Percentiles rank a stretch among this genome's conserved stretches.
These are phyloP conservation scores for Neolamprologus kungweensis DNA, from an alignment of 2,113 vertebrate species.

Conservation along the genomic window DNA sequence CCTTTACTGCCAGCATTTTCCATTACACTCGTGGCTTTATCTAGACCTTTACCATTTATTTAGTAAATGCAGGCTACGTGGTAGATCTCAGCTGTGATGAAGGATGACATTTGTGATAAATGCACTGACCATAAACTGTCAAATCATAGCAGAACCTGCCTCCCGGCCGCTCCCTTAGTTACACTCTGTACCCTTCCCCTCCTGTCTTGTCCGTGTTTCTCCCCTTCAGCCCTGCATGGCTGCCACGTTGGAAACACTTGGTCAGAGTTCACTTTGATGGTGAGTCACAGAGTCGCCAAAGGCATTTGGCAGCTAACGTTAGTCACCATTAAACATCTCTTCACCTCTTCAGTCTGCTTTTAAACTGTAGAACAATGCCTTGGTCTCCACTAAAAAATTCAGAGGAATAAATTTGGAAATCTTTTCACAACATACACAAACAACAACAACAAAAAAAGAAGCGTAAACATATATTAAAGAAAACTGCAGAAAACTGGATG, in stretches of 20 bases:
- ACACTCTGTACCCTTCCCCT: slow-evolving; percentile 22
- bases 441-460: not conserved
- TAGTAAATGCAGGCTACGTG: not conserved
- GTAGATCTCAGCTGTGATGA: slow-evolving; percentile 33
- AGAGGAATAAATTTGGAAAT: not conserved
- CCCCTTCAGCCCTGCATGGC: slow-evolving; percentile 19
- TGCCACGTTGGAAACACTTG: slow-evolving; percentile 46
- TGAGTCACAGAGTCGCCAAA: slow-evolving; percentile 54
- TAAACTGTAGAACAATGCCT: not conserved
- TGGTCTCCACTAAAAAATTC: not conserved
- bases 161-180: slow-evolving; percentile 43
- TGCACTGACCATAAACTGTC: slow-evolving; percentile 70
- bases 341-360: slow-evolving; percentile 25
- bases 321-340: slow-evolving; percentile 49
- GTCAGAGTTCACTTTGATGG: slow-evolving; percentile 49
- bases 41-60: not conserved
- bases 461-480: slow-evolving; percentile 17
- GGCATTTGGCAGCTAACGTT: slow-evolving; percentile 42
- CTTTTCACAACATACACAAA: not conserved
- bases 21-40: not conserved
- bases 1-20: not conserved
- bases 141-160: slow-evolving; percentile 48
- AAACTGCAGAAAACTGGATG: not conserved
- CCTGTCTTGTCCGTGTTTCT: slow-evolving; percentile 26
- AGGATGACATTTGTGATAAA: slow-evolving; percentile 68